A percentile compares a stretch with the other conserved stretches of the same genome.
Evolutionary conservation across 1,140 invertebrate species (phyloP).

Genomic region (Notospermus geniculatus): DNA sequence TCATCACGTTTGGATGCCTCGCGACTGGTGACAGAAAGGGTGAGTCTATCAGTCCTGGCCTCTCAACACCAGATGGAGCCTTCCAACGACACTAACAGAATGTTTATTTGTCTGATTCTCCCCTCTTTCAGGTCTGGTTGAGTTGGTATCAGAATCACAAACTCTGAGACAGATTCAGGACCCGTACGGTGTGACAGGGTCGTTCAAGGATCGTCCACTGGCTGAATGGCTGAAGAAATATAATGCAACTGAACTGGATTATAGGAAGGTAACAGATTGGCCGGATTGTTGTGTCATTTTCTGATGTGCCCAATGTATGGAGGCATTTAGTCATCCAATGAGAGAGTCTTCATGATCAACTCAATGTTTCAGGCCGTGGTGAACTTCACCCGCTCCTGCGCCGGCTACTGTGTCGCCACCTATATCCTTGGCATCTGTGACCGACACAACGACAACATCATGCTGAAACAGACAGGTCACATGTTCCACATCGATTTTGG

Average conservation of each 20-base stretch:
- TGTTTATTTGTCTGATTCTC: background rate
- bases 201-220: constrained; percentile 95
- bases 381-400: constrained; percentile 82
- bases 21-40: constrained; percentile 89
- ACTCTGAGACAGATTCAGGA: constrained; percentile 86
- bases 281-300: no score
- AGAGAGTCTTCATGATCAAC: no score
- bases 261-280: constrained; percentile 69
- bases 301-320: no score
- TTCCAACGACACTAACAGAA: no score
- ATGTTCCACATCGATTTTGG: constrained; percentile 99
- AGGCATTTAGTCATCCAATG: no score
- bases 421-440: constrained; percentile 98
- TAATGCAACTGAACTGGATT: constrained; percentile 94
- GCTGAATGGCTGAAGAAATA: constrained; percentile 96
- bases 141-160: constrained; percentile 95
- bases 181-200: constrained; percentile 85
- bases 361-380: constrained; percentile 60
- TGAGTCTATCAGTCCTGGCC: constrained; percentile 35
- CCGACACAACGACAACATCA: constrained; percentile 99
- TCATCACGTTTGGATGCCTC: constrained; percentile 91
- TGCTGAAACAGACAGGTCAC: constrained; percentile 99
- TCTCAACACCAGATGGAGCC: no score
- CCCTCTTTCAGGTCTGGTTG: constrained; percentile 79
- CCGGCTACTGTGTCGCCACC: constrained; percentile 97